Conservation (phyloP, 1,140 invertebrate genomes). For the Eumaeus atala region DNA sequence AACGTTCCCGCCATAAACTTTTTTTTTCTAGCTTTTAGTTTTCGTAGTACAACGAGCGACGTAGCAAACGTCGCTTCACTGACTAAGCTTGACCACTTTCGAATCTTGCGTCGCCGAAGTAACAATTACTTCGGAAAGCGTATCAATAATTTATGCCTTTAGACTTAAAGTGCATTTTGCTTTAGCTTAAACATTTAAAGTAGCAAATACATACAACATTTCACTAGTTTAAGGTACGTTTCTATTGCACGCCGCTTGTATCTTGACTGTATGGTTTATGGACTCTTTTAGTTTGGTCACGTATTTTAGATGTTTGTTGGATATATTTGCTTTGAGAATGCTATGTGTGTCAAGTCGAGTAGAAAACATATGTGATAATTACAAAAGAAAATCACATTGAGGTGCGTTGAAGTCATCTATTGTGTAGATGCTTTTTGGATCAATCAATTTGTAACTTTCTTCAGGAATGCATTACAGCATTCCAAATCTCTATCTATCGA, state of each 20-base stretch:
- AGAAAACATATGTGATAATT: conserved; percentile 15
- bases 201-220: conserved; percentile 17
- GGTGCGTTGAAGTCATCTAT: neutral
- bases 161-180: conserved; percentile 21
- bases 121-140: conserved; percentile 34
- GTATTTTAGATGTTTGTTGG: conserved; percentile 7
- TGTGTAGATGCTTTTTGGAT: conserved; percentile 7
- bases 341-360: conserved; percentile 24
- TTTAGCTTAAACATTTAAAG: conserved; percentile 17
- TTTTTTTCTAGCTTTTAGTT: conserved; percentile 20
- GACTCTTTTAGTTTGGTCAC: neutral
- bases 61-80: conserved; percentile 29
- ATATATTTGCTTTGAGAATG: conserved; percentile 9
- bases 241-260: conserved; percentile 1
- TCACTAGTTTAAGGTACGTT: neutral
- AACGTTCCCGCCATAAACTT: conserved; percentile 35
- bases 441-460: conserved; percentile 27
- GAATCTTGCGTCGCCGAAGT: conserved; percentile 35
- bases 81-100: conserved; percentile 45
- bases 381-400: conserved; percentile 4
- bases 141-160: conserved; percentile 30
- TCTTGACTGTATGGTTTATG: neutral
- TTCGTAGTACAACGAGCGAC: conserved; percentile 29
- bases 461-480: too few species aligned
- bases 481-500: too few species aligned